phyloP scores from a whole-genome alignment of 2,113 vertebrate species.

The Misgurnus anguillicaudatus region DNA sequence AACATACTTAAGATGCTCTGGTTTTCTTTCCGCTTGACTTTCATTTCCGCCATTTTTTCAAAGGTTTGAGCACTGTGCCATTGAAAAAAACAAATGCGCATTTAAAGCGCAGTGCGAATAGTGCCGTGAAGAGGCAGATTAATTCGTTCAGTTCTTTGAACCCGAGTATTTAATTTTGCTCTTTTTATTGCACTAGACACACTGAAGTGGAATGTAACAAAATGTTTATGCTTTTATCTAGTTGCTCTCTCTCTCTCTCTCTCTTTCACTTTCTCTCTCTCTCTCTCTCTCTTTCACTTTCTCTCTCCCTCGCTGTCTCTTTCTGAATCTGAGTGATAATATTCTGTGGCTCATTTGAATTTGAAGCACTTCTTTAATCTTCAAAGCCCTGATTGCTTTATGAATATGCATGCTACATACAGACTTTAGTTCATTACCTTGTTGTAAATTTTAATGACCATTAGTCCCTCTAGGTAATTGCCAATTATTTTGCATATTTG shows the following conservation, averaged over 20 bases:
- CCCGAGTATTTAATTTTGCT: conserved; percentile 29
- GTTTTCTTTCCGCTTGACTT: background rate
- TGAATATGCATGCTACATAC: conserved; percentile 99
- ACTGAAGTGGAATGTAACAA: conserved; percentile 53
- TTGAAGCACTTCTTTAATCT: conserved; percentile 99
- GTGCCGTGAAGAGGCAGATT: background rate
- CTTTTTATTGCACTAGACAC: conserved; percentile 28
- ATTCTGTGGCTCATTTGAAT: conserved; percentile 99
- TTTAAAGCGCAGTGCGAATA: conserved; percentile 56
- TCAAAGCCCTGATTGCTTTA: conserved; percentile 99
- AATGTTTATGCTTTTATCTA: conserved; percentile 31
- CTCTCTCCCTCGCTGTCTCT: conserved; percentile 70
- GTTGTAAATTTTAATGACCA: conserved; percentile 99
- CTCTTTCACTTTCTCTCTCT: background rate
- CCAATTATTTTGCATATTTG: conserved; percentile 98
- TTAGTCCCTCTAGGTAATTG: conserved; percentile 99
- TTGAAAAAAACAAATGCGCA: background rate
- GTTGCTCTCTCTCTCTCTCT: background rate
- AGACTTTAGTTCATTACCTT: conserved; percentile 99
- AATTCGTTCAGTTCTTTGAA: conserved; percentile 12
- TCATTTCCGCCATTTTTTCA: background rate
- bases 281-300: background rate
- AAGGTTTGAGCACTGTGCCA: background rate
- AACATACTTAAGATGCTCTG: conserved; percentile 1
- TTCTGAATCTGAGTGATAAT: conserved; percentile 98